Percentiles rank a stretch among this genome's conserved stretches.
Conservation (phyloP, 2,113 vertebrate species). For the Python bivittatus region DNA sequence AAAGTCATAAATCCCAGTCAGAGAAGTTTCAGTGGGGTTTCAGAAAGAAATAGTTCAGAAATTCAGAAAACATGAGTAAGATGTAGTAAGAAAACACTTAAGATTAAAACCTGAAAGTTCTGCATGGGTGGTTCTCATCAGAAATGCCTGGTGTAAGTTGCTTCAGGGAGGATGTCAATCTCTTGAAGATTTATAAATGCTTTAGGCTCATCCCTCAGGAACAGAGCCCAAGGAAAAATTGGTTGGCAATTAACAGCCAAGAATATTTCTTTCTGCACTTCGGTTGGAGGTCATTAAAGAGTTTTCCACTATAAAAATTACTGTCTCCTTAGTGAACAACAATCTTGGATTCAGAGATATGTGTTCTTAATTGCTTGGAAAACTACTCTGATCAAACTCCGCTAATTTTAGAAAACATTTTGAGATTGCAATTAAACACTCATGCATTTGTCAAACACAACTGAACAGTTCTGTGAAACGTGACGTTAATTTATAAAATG, state of each 20-base stretch:
- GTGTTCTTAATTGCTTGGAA: neutral
- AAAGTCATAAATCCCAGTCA: neutral
- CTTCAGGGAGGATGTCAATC: neutral
- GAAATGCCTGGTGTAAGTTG: neutral
- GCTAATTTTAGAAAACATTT: neutral
- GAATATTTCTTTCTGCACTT: neutral
- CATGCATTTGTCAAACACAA: neutral
- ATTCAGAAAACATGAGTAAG: neutral
- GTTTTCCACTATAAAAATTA: neutral
- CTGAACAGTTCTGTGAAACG: neutral
- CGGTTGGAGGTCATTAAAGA: neutral
- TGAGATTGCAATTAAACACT: neutral
- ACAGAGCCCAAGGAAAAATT: neutral
- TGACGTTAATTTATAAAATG: neutral
- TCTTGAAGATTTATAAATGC: neutral
- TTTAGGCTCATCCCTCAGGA: neutral
- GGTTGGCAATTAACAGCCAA: neutral
- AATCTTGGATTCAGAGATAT: neutral
- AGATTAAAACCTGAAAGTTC: neutral
- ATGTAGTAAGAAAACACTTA: neutral
- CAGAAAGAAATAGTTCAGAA: neutral
- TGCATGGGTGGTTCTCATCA: neutral
- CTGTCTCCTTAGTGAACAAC: neutral
- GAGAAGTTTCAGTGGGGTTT: neutral
- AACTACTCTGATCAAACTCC: neutral